Evolutionary conservation across 2,797 vertebrate species (phyloP), one percentile per base, ranked within the genome.

Genomic region (Pachyuromys duprasi): DNA sequence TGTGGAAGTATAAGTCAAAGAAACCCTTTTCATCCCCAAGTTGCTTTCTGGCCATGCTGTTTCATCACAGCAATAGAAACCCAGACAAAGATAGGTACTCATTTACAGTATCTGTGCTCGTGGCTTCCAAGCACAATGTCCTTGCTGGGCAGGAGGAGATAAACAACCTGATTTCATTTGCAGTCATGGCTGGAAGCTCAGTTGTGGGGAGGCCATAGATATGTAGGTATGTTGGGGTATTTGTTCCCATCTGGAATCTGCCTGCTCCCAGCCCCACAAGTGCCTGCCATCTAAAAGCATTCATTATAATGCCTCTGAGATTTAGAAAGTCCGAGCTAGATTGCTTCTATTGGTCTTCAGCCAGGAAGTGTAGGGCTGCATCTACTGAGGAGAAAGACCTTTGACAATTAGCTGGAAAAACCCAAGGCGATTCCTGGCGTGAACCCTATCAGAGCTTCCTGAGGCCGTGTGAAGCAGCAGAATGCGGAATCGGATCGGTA

Each of bases 361-460:
- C 26, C 55, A 57, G 86, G 80, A 87, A 94, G 79, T 45, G 15
- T 18, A 7, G 65, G 24, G 5, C 62, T 11, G 31, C 28, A 14
- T 60, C 57, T 49, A 9, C 6, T 12, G 3, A 26, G 53, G 36
- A 69, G 26, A 67, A 75, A 14, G 31, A 45, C 63, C 57, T 57
- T 89, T 78, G 70, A 57, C 57, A 63, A 31, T 49, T 20, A 78
- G 63, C 83, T 96, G 86, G 87, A 90, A 87, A 95, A 84, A 33
- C 39, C 63, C 24, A 3, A 4, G 31, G 76, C 1, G 31, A 49
- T 96, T 87, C 74, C 93, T 97, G 91, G 90, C 83, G 45, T 91
- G 76, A 81, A 55, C 90, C 93, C 92, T 90, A 62, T 53, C 96
- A 62, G 94, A 69, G 0, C 94, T 91, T 97, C 96, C 97, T 33